Percentiles rank a stretch among this genome's conserved stretches.
Evolutionary conservation across 2,888 invertebrate genomes (phyloP).

Genomic region (Orchesellides sinensis): DNA sequence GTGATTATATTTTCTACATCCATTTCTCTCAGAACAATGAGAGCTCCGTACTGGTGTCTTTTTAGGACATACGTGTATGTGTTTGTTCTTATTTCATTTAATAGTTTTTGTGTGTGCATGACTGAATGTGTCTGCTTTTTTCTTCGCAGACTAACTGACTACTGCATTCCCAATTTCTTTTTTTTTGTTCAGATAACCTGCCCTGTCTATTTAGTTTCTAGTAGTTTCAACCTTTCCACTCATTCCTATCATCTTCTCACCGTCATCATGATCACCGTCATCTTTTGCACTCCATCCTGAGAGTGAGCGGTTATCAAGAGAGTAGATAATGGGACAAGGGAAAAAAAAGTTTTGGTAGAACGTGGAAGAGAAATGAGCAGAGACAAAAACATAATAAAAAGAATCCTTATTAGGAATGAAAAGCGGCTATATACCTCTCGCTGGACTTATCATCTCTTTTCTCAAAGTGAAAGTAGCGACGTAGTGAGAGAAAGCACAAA

Average conservation of each 20-base stretch:
- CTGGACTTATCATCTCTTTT: neutral
- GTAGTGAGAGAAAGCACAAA: neutral
- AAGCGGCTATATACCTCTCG: neutral
- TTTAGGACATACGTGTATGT: too few species aligned
- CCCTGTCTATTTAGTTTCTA: neutral
- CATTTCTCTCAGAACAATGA: conserved; percentile 1
- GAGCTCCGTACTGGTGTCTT: neutral
- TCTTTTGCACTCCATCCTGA: neutral
- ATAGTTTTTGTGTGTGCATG: neutral
- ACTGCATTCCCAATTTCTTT: neutral
- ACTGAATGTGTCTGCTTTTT: neutral
- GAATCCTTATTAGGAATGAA: neutral
- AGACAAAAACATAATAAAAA: neutral
- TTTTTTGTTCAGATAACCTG: neutral
- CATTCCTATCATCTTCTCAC: neutral
- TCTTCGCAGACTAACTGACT: neutral
- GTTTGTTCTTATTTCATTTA: neutral
- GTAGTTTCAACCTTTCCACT: neutral
- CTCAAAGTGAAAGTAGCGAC: neutral
- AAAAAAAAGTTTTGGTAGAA: neutral
- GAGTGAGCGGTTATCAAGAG: neutral
- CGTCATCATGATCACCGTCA: neutral
- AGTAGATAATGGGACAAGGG: neutral
- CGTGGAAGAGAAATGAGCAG: neutral
- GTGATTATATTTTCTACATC: neutral